Evolutionary conservation across 2,113 vertebrate genomes (phyloP), one percentile per base, ranked within the genome.

Genomic region (Salvelinus sp.): DNA sequence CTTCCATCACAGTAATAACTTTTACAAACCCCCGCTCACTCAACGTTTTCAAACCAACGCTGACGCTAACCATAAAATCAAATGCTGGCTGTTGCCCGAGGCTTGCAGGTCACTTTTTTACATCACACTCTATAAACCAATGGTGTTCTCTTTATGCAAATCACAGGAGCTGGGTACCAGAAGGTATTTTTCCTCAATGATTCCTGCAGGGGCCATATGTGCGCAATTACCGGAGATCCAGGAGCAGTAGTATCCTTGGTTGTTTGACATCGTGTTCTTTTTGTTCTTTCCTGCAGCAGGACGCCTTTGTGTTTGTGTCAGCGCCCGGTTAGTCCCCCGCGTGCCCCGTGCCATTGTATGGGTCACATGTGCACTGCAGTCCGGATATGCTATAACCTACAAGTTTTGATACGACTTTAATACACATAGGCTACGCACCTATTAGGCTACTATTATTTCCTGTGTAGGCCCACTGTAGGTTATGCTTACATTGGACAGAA

Each of bases 141-240:
- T 92, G 77, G 87, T 76, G 75, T 78, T 84, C 28, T 70, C 74
- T 63, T 78, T 86, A 93, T 93, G 90, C 83, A 91, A 92, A 93
- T 91, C 13, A 82, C 48, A 64, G 33, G 77, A 72, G 69, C 77
- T 74, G 83, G 81, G 69, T 77, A 80, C 79, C 85, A 92, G 87
- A 88, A 87, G 87, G 79, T 88, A 79, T 79, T 68, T 90, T 89
- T 87, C 80, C 79, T 90, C 84, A 88, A 89, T 85, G 90, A 83
- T 91, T 81, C 87, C 81, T 90, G 72, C 74, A 79, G 79, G 79
- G 89, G 79, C 87, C 89, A 90, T 84, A 79, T 89, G 81, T 87
- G 72, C 80, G 80, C 90, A 78, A 81, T 86, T 91, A 88, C 77
- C 77, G 48, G 72, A 57, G 74, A 81, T 77, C 72, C 38, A 44